Base-by-base conservation (phyloP, 1,140 invertebrate genomes). In the Bombus cullumanus region DNA sequence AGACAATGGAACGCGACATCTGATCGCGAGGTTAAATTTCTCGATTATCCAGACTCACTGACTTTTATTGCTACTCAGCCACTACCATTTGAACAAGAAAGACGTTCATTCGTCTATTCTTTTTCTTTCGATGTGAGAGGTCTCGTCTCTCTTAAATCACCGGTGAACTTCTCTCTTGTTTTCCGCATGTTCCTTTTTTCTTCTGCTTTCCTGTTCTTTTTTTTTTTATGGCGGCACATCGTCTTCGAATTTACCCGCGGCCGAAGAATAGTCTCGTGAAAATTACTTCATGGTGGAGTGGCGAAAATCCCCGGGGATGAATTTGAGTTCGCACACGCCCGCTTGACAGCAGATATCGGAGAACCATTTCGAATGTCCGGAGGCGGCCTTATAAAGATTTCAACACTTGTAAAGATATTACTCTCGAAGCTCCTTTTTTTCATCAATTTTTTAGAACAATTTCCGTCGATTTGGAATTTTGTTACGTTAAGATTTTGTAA, bases 21-120 rank as follows among this genome's bases (percentile, higher is more conserved):
- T 47, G 39, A 79, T 62, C 75, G 64, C 6, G 3, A 34, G 53
- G 72, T 15, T 76, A 31, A 59, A 37, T 72, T 41, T 72, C 66
- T 71, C 68, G 75, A 80, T 80, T 80, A 72, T 69, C 39, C 31
- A 18, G 69, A 39, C 31, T 31, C 73, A 25, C 34, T 53, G 83
- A 85, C 75, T 85, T 85, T 85, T 85, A 85, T 85, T 80, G 76
- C 75, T 31, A 59, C 76, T 83, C 73, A 34, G 3, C 31, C 72
- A 53, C 59, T 25, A 6, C 53, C 47, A n/a, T 59, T 47, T 68
- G 76, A 62, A 79, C 39, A 18, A 62, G 34, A 22, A 59, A 22
- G 12, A 59, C 37, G 10, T 84, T 76, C 66, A 37, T 66, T 75
- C 59, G 41, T 83, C 62, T n/a, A 0, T 22, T 57, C 64, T 69